phyloP scores from a whole-genome alignment of 1,140 invertebrate genomes.

The Macrotrachela quadricornifera region DNA sequence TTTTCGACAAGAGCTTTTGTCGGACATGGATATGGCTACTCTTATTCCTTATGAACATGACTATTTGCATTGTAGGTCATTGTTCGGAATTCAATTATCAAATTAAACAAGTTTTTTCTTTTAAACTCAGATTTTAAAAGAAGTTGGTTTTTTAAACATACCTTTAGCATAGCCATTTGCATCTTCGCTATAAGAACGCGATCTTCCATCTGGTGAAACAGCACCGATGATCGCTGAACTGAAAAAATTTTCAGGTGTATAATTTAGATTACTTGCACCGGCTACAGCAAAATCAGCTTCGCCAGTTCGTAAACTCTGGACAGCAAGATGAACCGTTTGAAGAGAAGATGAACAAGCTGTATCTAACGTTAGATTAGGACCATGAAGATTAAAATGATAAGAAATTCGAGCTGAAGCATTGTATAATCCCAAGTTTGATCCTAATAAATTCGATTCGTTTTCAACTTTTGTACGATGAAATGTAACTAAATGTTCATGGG shows the following conservation, averaged over 20 bases:
- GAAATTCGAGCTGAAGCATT: constrained; percentile 11
- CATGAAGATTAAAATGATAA: constrained; percentile 13
- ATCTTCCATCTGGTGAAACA: constrained; percentile 14
- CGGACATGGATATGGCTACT: too few relatives aligned
- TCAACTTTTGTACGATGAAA: too few relatives aligned
- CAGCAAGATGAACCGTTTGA: background rate
- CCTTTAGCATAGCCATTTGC: constrained; percentile 16
- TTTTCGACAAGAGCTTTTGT: too few relatives aligned
- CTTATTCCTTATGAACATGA: too few relatives aligned
- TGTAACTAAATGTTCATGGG: too few relatives aligned
- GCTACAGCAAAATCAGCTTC: constrained; percentile 16
- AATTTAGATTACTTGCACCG: constrained; percentile 14
- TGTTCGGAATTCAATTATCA: too few relatives aligned
- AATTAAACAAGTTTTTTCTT: too few relatives aligned
- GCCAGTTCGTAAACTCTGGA: constrained; percentile 3
- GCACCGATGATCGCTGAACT: constrained; percentile 15
- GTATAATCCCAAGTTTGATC: too few relatives aligned
- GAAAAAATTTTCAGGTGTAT: constrained; percentile 14
- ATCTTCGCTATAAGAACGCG: constrained; percentile 12
- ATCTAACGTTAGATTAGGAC: background rate
- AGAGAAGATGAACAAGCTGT: constrained; percentile 3
- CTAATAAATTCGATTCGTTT: too few relatives aligned
- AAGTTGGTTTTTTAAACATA: too few relatives aligned
- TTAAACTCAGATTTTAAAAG: too few relatives aligned
- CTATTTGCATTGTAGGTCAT: too few relatives aligned